These are phyloP conservation scores for Steinernema khuongi DNA, from an alignment of 1,140 invertebrate species.

Conservation along the genomic window DNA sequence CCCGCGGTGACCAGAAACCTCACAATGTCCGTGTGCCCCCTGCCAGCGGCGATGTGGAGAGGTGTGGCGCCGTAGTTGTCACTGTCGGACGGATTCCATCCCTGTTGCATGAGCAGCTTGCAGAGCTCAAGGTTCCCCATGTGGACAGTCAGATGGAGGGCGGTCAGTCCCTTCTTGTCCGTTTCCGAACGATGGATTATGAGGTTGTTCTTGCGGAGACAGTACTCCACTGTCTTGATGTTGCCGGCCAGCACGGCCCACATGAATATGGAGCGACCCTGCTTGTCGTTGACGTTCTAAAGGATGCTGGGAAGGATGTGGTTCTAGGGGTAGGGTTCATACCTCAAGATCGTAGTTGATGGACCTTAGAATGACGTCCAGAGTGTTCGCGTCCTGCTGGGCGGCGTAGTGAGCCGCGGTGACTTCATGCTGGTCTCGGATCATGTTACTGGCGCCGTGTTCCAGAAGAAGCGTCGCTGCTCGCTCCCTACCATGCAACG, in stretches of 20 bases:
- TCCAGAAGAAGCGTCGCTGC: background rate
- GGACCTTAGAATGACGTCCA: background rate
- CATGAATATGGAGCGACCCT: constrained; percentile 1
- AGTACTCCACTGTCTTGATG: background rate
- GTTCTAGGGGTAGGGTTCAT: too few relatives aligned
- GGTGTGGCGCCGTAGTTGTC: constrained; percentile 3
- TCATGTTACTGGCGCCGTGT: background rate
- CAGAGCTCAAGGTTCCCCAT: background rate
- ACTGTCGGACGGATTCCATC: background rate
- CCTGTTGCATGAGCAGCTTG: background rate
- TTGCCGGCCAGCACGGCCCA: background rate
- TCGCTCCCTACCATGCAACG: background rate
- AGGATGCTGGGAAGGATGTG: background rate
- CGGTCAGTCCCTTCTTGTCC: background rate
- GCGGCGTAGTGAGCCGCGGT: background rate
- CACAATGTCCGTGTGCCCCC: background rate
- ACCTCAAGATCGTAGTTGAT: constrained; percentile 2
- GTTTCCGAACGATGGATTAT: background rate
- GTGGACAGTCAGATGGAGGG: background rate
- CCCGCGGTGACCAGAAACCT: background rate
- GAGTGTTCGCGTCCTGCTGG: background rate
- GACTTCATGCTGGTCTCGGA: background rate
- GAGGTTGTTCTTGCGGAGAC: background rate
- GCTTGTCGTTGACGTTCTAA: constrained; percentile 13
- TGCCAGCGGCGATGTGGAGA: background rate